These are phyloP conservation scores for Callaeas wilsoni DNA, from an alignment of 2,113 vertebrate genomes.

Conservation along the genomic window DNA sequence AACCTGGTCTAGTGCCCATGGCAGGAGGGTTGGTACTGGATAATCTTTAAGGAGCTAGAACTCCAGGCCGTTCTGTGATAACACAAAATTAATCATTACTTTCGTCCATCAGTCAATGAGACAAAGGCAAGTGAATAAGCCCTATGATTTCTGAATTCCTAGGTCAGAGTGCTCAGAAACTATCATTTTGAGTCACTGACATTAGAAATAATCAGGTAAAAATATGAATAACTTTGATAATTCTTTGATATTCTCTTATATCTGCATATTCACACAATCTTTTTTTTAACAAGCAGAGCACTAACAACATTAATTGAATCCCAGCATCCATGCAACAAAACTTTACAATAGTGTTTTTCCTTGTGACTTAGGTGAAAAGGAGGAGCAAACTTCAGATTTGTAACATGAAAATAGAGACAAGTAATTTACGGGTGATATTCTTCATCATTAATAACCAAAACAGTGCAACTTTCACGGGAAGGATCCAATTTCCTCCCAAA, in stretches of 20 bases:
- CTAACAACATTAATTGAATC: background rate
- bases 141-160: background rate
- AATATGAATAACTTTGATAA: background rate
- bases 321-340: background rate
- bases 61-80: background rate
- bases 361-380: accelerated
- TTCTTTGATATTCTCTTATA: background rate
- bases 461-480: accelerated
- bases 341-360: background rate
- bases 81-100: background rate
- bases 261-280: background rate
- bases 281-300: background rate
- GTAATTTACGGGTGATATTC: background rate
- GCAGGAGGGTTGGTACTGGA: background rate
- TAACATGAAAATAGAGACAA: accelerated
- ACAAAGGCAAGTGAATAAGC: background rate
- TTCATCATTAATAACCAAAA: background rate
- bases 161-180: background rate
- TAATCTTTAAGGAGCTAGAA: background rate
- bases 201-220: background rate
- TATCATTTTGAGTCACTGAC: background rate
- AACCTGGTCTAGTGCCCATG: background rate
- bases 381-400: background rate
- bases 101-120: background rate
- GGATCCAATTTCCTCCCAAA: background rate